Evolutionary conservation across 2,113 vertebrate genomes (phyloP), one percentile per base, ranked within the genome.

Genomic region (Pogona vitticeps): DNA sequence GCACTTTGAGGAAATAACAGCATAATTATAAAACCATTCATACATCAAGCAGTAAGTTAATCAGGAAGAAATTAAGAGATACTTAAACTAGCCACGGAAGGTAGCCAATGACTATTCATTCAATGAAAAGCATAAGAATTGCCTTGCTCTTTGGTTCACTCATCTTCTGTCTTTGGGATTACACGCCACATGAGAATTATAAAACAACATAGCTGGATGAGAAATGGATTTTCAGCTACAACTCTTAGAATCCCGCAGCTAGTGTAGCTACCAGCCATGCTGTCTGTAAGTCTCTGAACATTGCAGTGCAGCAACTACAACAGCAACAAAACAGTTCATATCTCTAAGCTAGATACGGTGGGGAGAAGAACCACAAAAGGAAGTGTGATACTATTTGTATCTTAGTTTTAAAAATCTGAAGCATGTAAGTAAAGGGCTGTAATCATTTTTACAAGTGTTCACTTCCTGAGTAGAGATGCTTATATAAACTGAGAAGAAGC

Each of bases 311-410:
- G 46, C 46, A 52, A 10, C 46, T 6, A 52, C 46, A 52, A 52
- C 46, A n/a, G 73, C 40, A 76, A 46, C 46, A 75, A 40, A 15
- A 23, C 36, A 76, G 75, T 52, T 76, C 52, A 42, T 23, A 2
- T 77, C 8, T 56, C n/a, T 52, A 33, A 31, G 52, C 28, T 58
- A 59, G 46, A 85, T 85, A 33, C 89, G 70, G 38, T 83, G 78
- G 85, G 83, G 83, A 28, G n/a, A 63, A 85, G 89, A 95, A 93
- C 92, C 90, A 0, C 95, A 94, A 93, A 90, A 95, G 96, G 95
- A 97, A 96, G 88, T 86, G 88, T 1, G 42, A 71, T 80, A n/a
- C 79, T 46, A 70, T 52, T 91, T 67, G 1, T 38, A 63, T 79
- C 85, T 92, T 71, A 12, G 33, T 65, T 38, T 73, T 70, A 71